Conservation (phyloP, 2,797 vertebrate genomes). For the Microctenopoma steveboyesi region DNA sequence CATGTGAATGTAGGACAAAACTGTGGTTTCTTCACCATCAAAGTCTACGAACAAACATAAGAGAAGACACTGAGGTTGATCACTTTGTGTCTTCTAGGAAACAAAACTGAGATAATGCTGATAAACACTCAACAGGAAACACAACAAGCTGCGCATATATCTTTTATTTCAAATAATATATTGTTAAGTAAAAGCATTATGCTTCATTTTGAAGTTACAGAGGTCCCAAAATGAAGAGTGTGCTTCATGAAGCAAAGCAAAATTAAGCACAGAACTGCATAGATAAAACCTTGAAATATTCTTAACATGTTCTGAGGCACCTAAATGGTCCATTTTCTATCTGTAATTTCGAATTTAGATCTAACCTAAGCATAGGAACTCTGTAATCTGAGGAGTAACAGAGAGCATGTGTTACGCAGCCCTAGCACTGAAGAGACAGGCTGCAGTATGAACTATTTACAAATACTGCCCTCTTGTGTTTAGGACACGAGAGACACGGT, state of each 20-base stretch:
- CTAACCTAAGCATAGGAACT: slow-evolving; percentile 56
- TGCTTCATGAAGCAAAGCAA: slow-evolving; percentile 72
- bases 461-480: slow-evolving; percentile 72
- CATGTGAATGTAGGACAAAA: background rate
- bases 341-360: slow-evolving; percentile 58
- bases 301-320: slow-evolving; percentile 53
- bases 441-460: slow-evolving; percentile 69
- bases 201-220: slow-evolving; percentile 61
- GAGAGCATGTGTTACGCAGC: slow-evolving; percentile 39
- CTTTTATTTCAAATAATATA: slow-evolving; percentile 75
- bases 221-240: slow-evolving; percentile 54
- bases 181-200: slow-evolving; percentile 66
- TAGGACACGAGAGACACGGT: slow-evolving; percentile 29
- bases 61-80: background rate
- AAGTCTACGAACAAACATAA: background rate
- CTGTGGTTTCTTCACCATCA: background rate
- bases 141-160: slow-evolving; percentile 24
- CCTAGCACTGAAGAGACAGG: slow-evolving; percentile 31
- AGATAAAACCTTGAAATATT: slow-evolving; percentile 62
- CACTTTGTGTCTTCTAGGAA: too few species aligned
- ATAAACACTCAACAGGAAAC: slow-evolving; percentile 20
- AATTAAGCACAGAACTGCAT: slow-evolving; percentile 74
- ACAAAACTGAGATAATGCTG: background rate
- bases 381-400: slow-evolving; percentile 39
- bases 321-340: slow-evolving; percentile 35